These are phyloP conservation scores for Phyto melanocephala DNA, from an alignment of 2,888 invertebrate genomes.

Conservation along the genomic window DNA sequence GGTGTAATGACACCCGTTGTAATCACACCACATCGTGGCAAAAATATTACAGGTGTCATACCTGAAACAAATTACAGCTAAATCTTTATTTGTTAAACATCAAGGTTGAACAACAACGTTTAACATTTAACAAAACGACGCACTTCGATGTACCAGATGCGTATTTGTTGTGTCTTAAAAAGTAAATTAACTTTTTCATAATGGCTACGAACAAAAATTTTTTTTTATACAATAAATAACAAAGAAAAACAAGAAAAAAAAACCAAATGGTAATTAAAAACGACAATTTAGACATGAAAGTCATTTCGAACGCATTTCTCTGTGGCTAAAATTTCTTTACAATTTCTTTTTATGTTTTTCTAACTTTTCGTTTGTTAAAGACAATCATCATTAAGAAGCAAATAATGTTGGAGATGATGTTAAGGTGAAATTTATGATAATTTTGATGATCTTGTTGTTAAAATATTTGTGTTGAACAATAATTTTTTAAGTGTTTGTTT, in stretches of 20 bases:
- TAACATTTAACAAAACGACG: not conserved
- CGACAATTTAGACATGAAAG: conserved; percentile 15
- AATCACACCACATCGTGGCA: not conserved
- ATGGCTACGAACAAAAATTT: not conserved
- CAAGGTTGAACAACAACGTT: not conserved
- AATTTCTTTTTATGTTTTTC: not conserved
- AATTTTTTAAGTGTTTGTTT: too few relatives aligned
- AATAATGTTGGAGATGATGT: not conserved
- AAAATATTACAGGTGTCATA: conserved; percentile 5
- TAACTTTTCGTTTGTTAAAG: not conserved
- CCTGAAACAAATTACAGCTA: not conserved
- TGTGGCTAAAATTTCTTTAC: not conserved
- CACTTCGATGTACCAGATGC: not conserved
- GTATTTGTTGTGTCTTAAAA: not conserved
- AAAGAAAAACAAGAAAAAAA: not conserved
- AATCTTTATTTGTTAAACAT: conserved; percentile 16
- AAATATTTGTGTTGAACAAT: conserved; percentile 1
- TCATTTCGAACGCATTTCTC: conserved; percentile 12
- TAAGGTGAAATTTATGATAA: conserved; percentile 1
- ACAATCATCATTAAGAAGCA: not conserved
- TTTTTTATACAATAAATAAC: not conserved
- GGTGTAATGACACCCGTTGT: conserved; percentile 1
- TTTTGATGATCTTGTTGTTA: not conserved
- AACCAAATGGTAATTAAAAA: conserved; percentile 24
- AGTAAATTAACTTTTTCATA: not conserved